These are phyloP conservation scores for Actias luna DNA, from an alignment of 2,888 invertebrate species.

Conservation along the genomic window DNA sequence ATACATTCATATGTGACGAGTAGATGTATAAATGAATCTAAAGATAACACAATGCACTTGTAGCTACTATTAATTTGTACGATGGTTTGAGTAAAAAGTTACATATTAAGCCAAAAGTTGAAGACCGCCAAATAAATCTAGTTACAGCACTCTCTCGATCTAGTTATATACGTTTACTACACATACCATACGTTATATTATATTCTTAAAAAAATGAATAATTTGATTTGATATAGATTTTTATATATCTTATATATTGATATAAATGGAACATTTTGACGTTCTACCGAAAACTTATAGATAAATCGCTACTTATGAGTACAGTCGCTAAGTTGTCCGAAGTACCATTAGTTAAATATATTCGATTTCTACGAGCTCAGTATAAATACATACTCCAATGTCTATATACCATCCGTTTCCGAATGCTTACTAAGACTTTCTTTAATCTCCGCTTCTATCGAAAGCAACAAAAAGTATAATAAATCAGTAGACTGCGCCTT, in stretches of 20 bases:
- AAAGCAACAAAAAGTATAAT: slow-evolving; percentile 43
- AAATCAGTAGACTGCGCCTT: slow-evolving; percentile 35
- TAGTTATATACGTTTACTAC: too few species aligned
- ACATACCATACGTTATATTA: too few species aligned
- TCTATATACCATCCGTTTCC: slow-evolving; percentile 25
- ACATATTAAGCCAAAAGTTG: slow-evolving; percentile 4
- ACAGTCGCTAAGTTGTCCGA: slow-evolving; percentile 13
- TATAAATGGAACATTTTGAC: too few species aligned
- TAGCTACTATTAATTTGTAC: slow-evolving; percentile 39
- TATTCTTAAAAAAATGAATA: too few species aligned
- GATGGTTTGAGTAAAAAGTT: slow-evolving; percentile 31
- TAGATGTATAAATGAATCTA: slow-evolving; percentile 38
- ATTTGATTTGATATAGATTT: too few species aligned
- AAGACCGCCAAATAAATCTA: background rate
- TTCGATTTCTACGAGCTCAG: slow-evolving; percentile 22
- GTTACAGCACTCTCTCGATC: background rate
- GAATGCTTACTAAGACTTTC: slow-evolving; percentile 37
- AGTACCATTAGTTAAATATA: slow-evolving; percentile 25
- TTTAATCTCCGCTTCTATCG: slow-evolving; percentile 30
- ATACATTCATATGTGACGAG: slow-evolving; percentile 31
- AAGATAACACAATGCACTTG: slow-evolving; percentile 34
- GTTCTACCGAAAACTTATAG: background rate
- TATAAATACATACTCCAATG: slow-evolving; percentile 12
- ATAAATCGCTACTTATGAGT: background rate
- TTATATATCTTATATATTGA: too few species aligned